Conservation (phyloP, 2,113 vertebrate genomes). For the Lepidothrix coronata region DNA sequence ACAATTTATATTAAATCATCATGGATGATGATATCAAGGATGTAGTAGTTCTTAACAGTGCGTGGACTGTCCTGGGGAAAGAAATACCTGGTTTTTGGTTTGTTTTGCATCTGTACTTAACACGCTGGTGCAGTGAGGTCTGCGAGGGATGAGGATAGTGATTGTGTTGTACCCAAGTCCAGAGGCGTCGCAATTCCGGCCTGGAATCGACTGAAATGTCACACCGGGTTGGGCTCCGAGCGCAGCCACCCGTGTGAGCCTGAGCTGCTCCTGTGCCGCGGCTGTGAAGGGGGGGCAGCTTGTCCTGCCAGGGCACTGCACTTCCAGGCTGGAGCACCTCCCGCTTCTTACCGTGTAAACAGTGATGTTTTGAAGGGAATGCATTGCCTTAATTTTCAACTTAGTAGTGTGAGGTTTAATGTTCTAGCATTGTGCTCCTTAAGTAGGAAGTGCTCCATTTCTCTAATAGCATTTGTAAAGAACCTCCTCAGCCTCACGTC, state of each 20-base stretch:
- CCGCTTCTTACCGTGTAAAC: fast-evolving
- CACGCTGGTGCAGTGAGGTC: fast-evolving
- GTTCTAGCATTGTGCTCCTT: not conserved
- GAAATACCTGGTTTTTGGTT: no score
- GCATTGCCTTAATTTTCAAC: fast-evolving
- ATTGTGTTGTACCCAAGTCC: not conserved
- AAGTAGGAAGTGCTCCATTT: not conserved
- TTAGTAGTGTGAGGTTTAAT: not conserved
- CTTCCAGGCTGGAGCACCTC: fast-evolving
- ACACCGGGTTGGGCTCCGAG: not conserved
- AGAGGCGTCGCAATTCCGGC: not conserved
- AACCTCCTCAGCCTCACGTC: not conserved
- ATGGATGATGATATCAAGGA: not conserved
- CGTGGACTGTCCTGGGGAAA: not conserved
- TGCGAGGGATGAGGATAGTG: not conserved
- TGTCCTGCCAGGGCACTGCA: fast-evolving
- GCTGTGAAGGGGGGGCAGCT: not conserved
- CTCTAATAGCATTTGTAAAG: not conserved
- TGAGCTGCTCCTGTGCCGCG: not conserved
- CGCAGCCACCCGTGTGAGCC: not conserved
- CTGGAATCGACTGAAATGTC: not conserved
- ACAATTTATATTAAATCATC: fast-evolving
- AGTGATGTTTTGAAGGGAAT: not conserved
- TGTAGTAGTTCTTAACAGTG: not conserved
- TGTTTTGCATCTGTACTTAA: not conserved